Evolutionary conservation across 1,140 invertebrate species (phyloP), one percentile per base, ranked within the genome.

Genomic region (Dreissena rostriformis): DNA sequence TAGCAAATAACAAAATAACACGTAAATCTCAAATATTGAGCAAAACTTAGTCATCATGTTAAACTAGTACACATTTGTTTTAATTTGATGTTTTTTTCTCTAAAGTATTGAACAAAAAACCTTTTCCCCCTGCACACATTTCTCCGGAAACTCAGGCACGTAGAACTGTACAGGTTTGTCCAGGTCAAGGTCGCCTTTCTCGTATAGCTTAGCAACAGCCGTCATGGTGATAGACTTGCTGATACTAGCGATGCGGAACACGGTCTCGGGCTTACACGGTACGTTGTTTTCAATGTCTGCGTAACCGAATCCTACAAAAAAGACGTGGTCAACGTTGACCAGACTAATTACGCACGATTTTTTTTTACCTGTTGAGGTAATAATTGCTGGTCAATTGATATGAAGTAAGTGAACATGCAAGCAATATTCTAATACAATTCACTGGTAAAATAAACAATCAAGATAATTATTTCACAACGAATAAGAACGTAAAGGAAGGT

Each of bases 191-290:
- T 94, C 94, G 6, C 94, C 95, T 71, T 93, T 91, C 87, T 96
- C 95, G 89, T 93, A 92, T 8, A 95, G 87, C 88, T 94, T 94
- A 26, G 94, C 96, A 75, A 95, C 93, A n/a, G 94, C 82, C 66
- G 86, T 80, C 91, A 95, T 94, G 19, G 95, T 95, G 57, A 96
- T 94, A 65, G 94, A 88, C 88, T 96, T 96, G 86, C 95, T 95
- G 74, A 96, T 96, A 86, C 95, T 95, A 52, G 95, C 95, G 82
- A 96, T 96, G 78, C 96, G 91, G 93, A 96, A 94, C 0, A 96
- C 94, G 7, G 95, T 94, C 17, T 94, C 88, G n/a, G 92, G 81
- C 29, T 88, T 90, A 88, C 95, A 95, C 17, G 87, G 89, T 10
- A 94, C 89, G 55, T 90, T 82, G 84, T 96, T 95, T 88, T 96